These are phyloP conservation scores for Strongylocentrotus purpuratus DNA, from an alignment of 35 echinoderm and acorn worm genomes.

Conservation along the genomic window DNA sequence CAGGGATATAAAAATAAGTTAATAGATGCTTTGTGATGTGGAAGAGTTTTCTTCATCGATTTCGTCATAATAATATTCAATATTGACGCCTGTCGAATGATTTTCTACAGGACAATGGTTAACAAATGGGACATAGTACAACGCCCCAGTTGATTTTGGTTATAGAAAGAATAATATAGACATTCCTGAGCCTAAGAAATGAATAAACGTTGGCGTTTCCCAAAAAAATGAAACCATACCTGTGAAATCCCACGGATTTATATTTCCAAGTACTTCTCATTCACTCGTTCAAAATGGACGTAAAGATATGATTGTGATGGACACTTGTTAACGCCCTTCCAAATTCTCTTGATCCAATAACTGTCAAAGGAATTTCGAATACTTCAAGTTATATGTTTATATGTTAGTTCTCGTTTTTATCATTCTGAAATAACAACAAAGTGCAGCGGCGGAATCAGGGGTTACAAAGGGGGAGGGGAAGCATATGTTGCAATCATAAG, in stretches of 20 bases:
- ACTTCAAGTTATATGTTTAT: too few species aligned
- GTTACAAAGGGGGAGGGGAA: too few species aligned
- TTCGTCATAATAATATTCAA: too few species aligned
- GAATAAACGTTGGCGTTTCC: background rate
- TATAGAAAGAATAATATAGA: background rate
- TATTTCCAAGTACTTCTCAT: background rate
- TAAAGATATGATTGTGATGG: background rate
- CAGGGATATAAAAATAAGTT: too few species aligned
- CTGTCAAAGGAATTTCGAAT: background rate
- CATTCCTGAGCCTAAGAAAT: background rate
- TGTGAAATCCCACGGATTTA: background rate
- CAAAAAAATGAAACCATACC: background rate
- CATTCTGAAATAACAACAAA: too few species aligned
- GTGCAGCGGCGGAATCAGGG: too few species aligned
- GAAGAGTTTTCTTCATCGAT: too few species aligned
- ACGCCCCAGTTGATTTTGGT: background rate
- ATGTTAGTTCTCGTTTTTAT: too few species aligned
- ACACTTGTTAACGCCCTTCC: background rate
- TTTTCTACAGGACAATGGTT: too few species aligned
- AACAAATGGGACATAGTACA: background rate
- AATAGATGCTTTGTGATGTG: too few species aligned
- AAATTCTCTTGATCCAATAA: background rate
- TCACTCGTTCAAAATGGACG: background rate
- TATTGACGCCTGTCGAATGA: too few species aligned
- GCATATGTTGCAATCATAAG: too few species aligned